Evolutionary conservation across 2,888 invertebrate genomes (phyloP).

Genomic region (Noctua janthina): DNA sequence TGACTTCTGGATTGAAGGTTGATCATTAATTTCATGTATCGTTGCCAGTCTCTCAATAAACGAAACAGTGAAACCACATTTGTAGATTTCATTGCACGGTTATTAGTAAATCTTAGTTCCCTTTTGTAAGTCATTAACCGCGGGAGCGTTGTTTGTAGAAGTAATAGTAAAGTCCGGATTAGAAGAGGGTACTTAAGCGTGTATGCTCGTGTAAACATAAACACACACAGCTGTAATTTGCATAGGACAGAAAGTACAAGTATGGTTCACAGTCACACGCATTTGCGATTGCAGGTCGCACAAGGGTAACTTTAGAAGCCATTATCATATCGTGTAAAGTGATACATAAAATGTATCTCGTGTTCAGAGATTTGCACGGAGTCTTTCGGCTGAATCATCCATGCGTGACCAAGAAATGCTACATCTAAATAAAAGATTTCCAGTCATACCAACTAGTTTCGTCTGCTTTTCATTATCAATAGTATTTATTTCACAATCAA

Average conservation of each 20-base stretch:
- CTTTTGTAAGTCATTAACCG: constrained; percentile 40
- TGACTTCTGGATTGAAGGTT: not conserved
- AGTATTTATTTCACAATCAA: constrained; percentile 36
- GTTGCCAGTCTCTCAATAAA: constrained; percentile 12
- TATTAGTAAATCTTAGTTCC: constrained; percentile 57
- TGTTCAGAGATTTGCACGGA: constrained; percentile 19
- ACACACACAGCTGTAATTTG: constrained; percentile 28
- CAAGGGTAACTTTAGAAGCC: constrained; percentile 27
- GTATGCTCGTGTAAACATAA: constrained; percentile 29
- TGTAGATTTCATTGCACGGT: constrained; percentile 35
- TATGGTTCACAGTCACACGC: constrained; percentile 40
- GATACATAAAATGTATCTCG: constrained; percentile 34
- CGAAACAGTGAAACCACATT: constrained; percentile 35
- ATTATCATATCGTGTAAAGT: constrained; percentile 36
- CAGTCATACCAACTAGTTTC: constrained; percentile 22
- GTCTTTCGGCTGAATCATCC: constrained; percentile 43
- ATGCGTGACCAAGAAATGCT: constrained; percentile 8
- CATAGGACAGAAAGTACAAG: constrained; percentile 39
- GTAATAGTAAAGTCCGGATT: constrained; percentile 40
- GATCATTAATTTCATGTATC: constrained; percentile 20
- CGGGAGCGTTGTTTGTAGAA: constrained; percentile 30
- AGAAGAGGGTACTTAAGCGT: constrained; percentile 31
- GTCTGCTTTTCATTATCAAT: constrained; percentile 41
- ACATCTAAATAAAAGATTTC: constrained; percentile 28
- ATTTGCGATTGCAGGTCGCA: constrained; percentile 28